Percentiles rank a stretch among this genome's conserved stretches.
phyloP scores from a whole-genome alignment of 2,113 vertebrate species.

The Gnathonemus longibarbis region DNA sequence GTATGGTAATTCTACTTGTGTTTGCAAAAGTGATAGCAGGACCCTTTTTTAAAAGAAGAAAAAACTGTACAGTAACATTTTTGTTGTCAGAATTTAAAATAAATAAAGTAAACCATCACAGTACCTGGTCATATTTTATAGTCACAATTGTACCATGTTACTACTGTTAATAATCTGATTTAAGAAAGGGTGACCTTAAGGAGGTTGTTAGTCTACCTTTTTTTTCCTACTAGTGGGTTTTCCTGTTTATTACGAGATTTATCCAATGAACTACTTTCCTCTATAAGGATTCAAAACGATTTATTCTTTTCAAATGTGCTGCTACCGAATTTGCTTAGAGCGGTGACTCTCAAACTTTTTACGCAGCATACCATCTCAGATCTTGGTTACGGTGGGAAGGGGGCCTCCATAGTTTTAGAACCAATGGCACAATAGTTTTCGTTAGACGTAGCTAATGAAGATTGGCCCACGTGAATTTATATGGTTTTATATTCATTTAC shows the following conservation, averaged over 20 bases:
- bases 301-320: neutral
- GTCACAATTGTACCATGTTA: neutral
- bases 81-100: constrained; percentile 6
- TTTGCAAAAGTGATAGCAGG: neutral
- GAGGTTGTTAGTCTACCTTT: neutral
- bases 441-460: neutral
- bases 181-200: neutral
- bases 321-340: neutral
- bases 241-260: neutral
- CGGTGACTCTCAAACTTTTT: neutral
- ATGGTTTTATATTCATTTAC: neutral
- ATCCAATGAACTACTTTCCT: neutral
- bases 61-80: neutral
- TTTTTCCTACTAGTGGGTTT: neutral
- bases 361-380: neutral
- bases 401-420: neutral
- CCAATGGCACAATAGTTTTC: neutral
- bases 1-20: neutral
- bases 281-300: neutral
- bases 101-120: neutral
- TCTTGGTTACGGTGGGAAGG: neutral
- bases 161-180: neutral
- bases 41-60: neutral
- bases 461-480: neutral
- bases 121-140: neutral